phyloP scores from a whole-genome alignment of 2,113 vertebrate species.

The Callopanchax toddi region DNA sequence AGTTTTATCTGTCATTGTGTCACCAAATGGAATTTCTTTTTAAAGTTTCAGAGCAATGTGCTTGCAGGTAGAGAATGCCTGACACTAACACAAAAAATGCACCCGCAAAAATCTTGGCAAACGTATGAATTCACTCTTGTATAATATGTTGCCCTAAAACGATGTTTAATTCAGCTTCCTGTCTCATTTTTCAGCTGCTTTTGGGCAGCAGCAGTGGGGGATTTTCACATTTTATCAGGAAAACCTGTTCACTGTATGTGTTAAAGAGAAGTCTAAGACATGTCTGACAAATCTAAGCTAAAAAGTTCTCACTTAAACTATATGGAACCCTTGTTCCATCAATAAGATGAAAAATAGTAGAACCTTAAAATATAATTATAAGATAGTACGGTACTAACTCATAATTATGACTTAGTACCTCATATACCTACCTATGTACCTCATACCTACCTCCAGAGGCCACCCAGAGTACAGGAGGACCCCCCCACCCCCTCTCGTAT shows the following conservation, averaged over 20 bases:
- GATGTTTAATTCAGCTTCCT: constrained; percentile 54
- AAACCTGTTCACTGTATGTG: constrained; percentile 16
- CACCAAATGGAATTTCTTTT: constrained; percentile 51
- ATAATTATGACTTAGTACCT: no score
- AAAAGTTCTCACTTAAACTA: neutral
- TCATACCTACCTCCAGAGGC: no score
- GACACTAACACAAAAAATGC: constrained; percentile 23
- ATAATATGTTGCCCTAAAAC: constrained; percentile 25
- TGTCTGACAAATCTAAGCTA: neutral
- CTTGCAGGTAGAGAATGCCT: constrained; percentile 44
- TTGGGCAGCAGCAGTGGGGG: neutral
- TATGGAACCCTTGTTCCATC: no score
- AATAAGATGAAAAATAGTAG: no score
- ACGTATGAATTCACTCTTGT: constrained; percentile 24
- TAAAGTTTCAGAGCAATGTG: constrained; percentile 44
- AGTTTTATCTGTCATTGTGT: constrained; percentile 57
- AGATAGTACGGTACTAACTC: constrained; percentile 13
- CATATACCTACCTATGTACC: no score
- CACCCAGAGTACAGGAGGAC: no score
- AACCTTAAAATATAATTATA: constrained; percentile 30
- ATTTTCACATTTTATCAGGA: constrained; percentile 10
- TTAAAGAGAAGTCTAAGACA: constrained; percentile 25
- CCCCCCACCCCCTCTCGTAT: no score
- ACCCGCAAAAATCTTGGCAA: constrained; percentile 18
- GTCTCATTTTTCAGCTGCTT: constrained; percentile 19